Evolutionary conservation across 2,888 invertebrate species (phyloP).

Genomic region (Trilocha varians): DNA sequence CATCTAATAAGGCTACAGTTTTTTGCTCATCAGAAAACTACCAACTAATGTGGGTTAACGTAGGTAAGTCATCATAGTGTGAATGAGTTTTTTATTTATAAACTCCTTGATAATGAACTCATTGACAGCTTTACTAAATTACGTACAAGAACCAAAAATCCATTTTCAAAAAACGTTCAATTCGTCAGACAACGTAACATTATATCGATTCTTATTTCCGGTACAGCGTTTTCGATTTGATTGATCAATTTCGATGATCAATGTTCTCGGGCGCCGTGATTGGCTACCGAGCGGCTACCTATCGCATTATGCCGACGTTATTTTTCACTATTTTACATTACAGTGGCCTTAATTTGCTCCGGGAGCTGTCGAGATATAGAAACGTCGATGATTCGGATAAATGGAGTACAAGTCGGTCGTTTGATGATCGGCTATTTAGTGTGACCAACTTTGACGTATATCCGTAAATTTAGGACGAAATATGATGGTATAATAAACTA

Average conservation of each 20-base stretch:
- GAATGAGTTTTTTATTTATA: too few species aligned
- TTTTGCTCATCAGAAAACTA: background rate
- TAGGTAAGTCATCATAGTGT: too few species aligned
- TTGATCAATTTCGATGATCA: slow-evolving; percentile 71
- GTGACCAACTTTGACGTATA: too few species aligned
- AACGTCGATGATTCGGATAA: slow-evolving; percentile 37
- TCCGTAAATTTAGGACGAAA: too few species aligned
- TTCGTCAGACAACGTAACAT: slow-evolving; percentile 48
- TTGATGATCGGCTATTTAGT: slow-evolving; percentile 26
- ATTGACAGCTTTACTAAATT: slow-evolving; percentile 21
- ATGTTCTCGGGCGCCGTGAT: slow-evolving; percentile 62
- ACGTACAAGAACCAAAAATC: slow-evolving; percentile 15
- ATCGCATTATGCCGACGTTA: slow-evolving; percentile 30
- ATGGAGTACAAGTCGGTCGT: slow-evolving; percentile 28
- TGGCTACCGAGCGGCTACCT: slow-evolving; percentile 57
- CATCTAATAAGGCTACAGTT: background rate
- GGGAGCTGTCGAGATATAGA: slow-evolving; percentile 27
- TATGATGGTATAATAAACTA: too few species aligned
- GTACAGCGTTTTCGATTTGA: slow-evolving; percentile 64
- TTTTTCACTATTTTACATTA: slow-evolving; percentile 46
- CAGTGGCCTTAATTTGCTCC: slow-evolving; percentile 36
- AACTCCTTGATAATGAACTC: slow-evolving; percentile 3
- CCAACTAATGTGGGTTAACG: background rate
- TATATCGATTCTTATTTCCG: slow-evolving; percentile 68
- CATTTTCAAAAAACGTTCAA: slow-evolving; percentile 47